Percentiles rank a stretch among this genome's conserved stretches.
These are phyloP conservation scores for Fissipunctia ypsillon DNA, from an alignment of 2,888 invertebrate genomes.

Conservation along the genomic window DNA sequence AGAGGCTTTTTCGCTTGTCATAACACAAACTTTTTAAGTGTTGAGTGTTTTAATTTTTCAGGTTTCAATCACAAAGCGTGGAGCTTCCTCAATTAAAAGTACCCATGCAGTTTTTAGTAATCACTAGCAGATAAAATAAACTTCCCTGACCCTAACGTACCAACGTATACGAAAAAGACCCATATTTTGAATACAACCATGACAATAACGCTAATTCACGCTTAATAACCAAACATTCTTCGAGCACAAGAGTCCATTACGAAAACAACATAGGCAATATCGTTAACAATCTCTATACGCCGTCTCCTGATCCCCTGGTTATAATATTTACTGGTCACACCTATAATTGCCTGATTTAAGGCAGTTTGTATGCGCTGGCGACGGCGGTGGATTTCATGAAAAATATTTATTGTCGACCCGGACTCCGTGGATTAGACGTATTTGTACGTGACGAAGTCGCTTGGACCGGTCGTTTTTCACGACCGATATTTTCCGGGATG, in stretches of 20 bases:
- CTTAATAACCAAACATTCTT: constrained; percentile 63
- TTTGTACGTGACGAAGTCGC: constrained; percentile 84
- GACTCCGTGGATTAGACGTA: constrained; percentile 86
- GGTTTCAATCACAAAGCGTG: background rate
- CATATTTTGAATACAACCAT: constrained; percentile 39
- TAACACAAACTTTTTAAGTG: background rate
- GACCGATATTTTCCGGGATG: constrained; percentile 49
- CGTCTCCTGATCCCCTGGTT: constrained; percentile 83
- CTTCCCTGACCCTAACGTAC: background rate
- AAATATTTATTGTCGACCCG: constrained; percentile 88
- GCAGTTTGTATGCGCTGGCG: constrained; percentile 88
- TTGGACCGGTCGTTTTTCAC: constrained; percentile 70
- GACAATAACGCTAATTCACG: constrained; percentile 64
- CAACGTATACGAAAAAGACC: background rate
- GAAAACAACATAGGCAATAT: constrained; percentile 71
- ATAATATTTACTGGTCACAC: constrained; percentile 87
- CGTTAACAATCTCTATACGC: constrained; percentile 69
- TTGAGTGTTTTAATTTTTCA: background rate
- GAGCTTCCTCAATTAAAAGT: background rate
- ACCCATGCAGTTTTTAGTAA: constrained; percentile 9
- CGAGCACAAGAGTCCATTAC: constrained; percentile 67
- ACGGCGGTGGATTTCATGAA: constrained; percentile 86
- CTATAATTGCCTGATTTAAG: constrained; percentile 90
- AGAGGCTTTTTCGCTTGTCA: constrained; percentile 10
- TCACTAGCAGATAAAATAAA: constrained; percentile 14